Percentiles rank a stretch among this genome's conserved stretches.
phyloP scores from a whole-genome alignment of 2,113 vertebrate genomes.

The western clawed frog (Xenopus tropicalis) region UCB_Xtro_10.0 CM004451.2:17117501-17118000 shows the following conservation, averaged over 20 bases:
- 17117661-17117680: slow-evolving; percentile 9
- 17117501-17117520: slow-evolving; percentile 23
- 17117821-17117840: too few species aligned
- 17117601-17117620: not conserved
- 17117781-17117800: too few species aligned
- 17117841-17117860: too few species aligned
- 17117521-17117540: slow-evolving; percentile 27
- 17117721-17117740: slow-evolving; percentile 44
- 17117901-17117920: too few species aligned
- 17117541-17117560: slow-evolving; percentile 35
- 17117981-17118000: too few species aligned
- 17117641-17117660: not conserved
- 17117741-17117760: slow-evolving; percentile 12
- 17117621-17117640: slow-evolving; percentile 16
- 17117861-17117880: too few species aligned
- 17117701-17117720: slow-evolving; percentile 7
- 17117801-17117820: too few species aligned
- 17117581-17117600: slow-evolving; percentile 21
- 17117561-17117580: slow-evolving; percentile 40
- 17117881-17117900: too few species aligned
- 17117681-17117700: slow-evolving; percentile 45
- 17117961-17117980: too few species aligned
- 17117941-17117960: too few species aligned
- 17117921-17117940: too few species aligned
- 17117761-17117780: not conserved